Conservation (phyloP, 2,113 vertebrate genomes). For the Dolichotis patagonum region DNA sequence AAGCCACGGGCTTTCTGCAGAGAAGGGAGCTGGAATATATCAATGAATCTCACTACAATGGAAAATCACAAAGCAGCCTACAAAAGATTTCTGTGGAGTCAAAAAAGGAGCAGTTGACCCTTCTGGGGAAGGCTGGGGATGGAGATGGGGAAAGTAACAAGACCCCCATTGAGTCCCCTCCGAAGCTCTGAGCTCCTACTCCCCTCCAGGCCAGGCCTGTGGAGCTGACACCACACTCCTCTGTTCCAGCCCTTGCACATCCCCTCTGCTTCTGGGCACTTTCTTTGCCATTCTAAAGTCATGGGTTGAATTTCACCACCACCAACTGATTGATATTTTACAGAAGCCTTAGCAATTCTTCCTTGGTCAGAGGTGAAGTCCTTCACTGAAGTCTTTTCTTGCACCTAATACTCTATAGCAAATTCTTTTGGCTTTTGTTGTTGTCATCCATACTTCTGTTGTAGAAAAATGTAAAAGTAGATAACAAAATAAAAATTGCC, state of each 20-base stretch:
- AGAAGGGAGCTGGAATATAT: neutral
- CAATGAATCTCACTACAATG: neutral
- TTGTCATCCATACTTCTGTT: neutral
- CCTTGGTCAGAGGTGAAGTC: neutral
- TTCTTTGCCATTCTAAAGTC: neutral
- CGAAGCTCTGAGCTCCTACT: neutral
- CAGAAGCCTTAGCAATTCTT: neutral
- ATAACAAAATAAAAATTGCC: neutral
- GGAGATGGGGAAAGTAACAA: too few relatives aligned
- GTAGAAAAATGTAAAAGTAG: neutral
- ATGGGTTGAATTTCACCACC: neutral
- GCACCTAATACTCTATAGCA: neutral
- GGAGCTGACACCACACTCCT: neutral
- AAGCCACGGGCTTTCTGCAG: neutral
- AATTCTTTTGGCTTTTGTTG: neutral
- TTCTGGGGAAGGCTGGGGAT: neutral
- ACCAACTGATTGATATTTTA: neutral
- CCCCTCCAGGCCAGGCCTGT: neutral
- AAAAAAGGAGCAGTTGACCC: neutral
- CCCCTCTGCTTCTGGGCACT: neutral
- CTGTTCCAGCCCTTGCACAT: neutral
- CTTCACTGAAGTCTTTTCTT: neutral
- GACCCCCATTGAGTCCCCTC: neutral
- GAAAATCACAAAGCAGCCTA: neutral
- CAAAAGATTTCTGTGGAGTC: neutral